These are phyloP conservation scores for Seira sanloemensis DNA, from an alignment of 2,888 invertebrate genomes.

Conservation along the genomic window DNA sequence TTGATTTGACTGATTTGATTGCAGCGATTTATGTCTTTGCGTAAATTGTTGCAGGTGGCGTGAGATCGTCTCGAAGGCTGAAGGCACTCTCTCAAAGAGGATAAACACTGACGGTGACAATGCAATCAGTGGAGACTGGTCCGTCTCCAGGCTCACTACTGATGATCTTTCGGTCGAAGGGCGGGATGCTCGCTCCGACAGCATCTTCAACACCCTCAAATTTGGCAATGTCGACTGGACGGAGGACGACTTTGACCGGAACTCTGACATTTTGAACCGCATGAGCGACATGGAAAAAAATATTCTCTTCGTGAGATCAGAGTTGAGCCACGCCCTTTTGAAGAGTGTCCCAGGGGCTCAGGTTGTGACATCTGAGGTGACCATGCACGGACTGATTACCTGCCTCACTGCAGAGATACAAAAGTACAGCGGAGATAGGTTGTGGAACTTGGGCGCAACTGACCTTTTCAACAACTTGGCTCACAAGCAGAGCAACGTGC, in stretches of 20 bases:
- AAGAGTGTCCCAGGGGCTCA: constrained; percentile 30
- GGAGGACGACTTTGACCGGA: constrained; percentile 55
- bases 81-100: constrained; percentile 30
- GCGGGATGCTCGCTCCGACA: constrained; percentile 20
- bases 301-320: neutral
- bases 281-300: constrained; percentile 24
- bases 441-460: constrained; percentile 9
- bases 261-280: constrained; percentile 4
- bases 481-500: neutral
- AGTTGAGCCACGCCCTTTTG: constrained; percentile 40
- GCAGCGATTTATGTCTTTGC: neutral
- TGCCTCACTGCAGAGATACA: constrained; percentile 8
- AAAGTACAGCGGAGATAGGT: constrained; percentile 19
- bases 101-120: constrained; percentile 46
- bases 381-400: constrained; percentile 33
- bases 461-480: constrained; percentile 41
- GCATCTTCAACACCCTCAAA: constrained; percentile 36
- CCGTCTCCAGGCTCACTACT: constrained; percentile 28
- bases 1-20: neutral
- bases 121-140: constrained; percentile 62
- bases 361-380: constrained; percentile 32
- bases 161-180: constrained; percentile 27
- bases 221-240: constrained; percentile 59
- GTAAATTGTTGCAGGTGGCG: neutral
- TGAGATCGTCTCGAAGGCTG: neutral